Conservation (phyloP, 2,888 invertebrate species). For the Drosophila stalkeri region DNA sequence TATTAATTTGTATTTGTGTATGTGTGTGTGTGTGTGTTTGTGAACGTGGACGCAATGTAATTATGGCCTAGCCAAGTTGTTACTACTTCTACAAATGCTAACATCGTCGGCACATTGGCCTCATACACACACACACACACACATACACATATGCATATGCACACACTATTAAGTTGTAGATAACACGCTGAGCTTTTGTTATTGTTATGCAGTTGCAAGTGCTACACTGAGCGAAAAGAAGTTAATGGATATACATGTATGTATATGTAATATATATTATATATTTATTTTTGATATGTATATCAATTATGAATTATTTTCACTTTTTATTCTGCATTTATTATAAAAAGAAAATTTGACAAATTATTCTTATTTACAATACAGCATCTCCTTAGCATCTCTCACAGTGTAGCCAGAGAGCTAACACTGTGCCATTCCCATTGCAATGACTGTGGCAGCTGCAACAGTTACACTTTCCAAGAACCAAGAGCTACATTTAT, state of each 20-base stretch:
- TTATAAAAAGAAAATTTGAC: no score
- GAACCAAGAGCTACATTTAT: constrained; percentile 40
- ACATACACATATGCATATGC: not conserved
- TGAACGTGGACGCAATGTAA: constrained; percentile 44
- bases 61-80: constrained; percentile 44
- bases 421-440: constrained; percentile 12
- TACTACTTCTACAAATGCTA: constrained; percentile 22
- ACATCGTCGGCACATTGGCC: constrained; percentile 55
- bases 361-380: no score
- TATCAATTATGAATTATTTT: not conserved
- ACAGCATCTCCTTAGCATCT: not conserved
- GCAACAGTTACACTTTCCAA: constrained; percentile 26
- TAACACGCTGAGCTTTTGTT: constrained; percentile 44
- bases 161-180: constrained; percentile 9
- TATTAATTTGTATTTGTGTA: not conserved
- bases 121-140: constrained; percentile 8
- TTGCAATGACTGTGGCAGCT: constrained; percentile 6
- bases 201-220: constrained; percentile 42
- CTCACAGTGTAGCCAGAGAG: constrained; percentile 18
- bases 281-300: not conserved
- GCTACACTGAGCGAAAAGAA: constrained; percentile 41
- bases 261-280: no score
- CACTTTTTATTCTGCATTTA: not conserved
- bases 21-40: constrained; percentile 5
- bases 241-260: no score